phyloP scores from a whole-genome alignment of 1,140 invertebrate genomes.

The Hestina assimilis region DNA sequence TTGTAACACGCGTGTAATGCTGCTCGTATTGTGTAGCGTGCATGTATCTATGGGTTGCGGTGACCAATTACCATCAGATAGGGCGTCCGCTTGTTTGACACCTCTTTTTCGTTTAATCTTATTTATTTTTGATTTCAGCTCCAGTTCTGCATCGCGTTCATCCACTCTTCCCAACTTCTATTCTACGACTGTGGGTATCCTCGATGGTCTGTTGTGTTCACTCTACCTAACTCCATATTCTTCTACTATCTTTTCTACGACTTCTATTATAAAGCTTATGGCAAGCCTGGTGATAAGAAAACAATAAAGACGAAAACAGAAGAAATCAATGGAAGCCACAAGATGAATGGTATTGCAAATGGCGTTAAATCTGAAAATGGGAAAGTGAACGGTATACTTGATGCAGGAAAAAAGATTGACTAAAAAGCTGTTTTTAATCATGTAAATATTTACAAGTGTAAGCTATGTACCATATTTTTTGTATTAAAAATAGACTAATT shows the following conservation, averaged over 20 bases:
- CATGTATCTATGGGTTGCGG: too few relatives aligned
- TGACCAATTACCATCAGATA: too few relatives aligned
- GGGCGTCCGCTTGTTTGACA: too few relatives aligned
- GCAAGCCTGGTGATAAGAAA: conserved; percentile 49
- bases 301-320: conserved; percentile 7
- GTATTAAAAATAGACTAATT: conserved; percentile 1
- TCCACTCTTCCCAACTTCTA: conserved; percentile 89
- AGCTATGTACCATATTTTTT: neutral
- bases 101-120: neutral
- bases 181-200: conserved; percentile 93
- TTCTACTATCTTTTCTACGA: conserved; percentile 90
- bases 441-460: neutral
- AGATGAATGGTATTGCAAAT: conserved; percentile 17
- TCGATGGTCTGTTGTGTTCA: conserved; percentile 84
- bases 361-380: conserved; percentile 22
- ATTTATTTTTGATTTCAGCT: conserved; percentile 77
- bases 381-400: conserved; percentile 14
- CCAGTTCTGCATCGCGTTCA: conserved; percentile 87
- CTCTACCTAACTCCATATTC: conserved; percentile 88
- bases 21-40: too few relatives aligned
- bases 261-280: conserved; percentile 88
- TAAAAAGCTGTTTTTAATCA: conserved; percentile 9
- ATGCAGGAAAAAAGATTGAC: conserved; percentile 26
- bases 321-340: conserved; percentile 24
- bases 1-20: too few relatives aligned